Conservation (phyloP, 2,888 invertebrate species). For the Acanthosoma haemorrhoidale region DNA sequence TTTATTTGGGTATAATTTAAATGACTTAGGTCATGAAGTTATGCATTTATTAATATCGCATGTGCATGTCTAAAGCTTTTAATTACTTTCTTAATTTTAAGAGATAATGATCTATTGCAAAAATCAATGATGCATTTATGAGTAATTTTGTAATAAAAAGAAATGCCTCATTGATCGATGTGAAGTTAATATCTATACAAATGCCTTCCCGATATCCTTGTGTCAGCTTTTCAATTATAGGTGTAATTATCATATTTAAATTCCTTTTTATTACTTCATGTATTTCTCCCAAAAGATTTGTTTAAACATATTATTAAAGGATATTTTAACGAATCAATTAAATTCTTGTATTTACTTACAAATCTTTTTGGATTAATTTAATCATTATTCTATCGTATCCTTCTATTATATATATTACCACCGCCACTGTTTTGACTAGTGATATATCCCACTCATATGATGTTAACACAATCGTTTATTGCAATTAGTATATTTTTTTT, state of each 20-base stretch:
- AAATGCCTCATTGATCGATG: not conserved
- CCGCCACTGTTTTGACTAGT: constrained; percentile 14
- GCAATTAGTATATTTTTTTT: constrained; percentile 6
- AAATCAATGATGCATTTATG: not conserved
- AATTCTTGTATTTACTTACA: not conserved
- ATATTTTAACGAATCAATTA: too few species aligned
- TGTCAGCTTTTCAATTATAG: constrained; percentile 4
- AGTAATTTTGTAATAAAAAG: not conserved
- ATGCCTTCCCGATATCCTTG: constrained; percentile 11
- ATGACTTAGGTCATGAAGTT: not conserved
- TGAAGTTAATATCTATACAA: not conserved
- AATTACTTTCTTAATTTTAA: constrained; percentile 10
- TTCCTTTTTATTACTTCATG: not conserved
- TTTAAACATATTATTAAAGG: too few species aligned
- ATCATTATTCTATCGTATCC: constrained; percentile 1
- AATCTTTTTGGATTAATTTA: not conserved
- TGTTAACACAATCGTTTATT: constrained; percentile 8
- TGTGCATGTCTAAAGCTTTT: not conserved
- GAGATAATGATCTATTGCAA: not conserved
- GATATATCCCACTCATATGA: constrained; percentile 13
- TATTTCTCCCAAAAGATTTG: not conserved
- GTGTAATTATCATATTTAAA: constrained; percentile 4
- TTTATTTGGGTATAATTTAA: not conserved
- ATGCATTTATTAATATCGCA: constrained; percentile 9
- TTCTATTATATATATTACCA: constrained; percentile 14